Evolutionary conservation across 2,113 vertebrate species (phyloP).

Genomic region (Zosterops hypoxanthus): DNA sequence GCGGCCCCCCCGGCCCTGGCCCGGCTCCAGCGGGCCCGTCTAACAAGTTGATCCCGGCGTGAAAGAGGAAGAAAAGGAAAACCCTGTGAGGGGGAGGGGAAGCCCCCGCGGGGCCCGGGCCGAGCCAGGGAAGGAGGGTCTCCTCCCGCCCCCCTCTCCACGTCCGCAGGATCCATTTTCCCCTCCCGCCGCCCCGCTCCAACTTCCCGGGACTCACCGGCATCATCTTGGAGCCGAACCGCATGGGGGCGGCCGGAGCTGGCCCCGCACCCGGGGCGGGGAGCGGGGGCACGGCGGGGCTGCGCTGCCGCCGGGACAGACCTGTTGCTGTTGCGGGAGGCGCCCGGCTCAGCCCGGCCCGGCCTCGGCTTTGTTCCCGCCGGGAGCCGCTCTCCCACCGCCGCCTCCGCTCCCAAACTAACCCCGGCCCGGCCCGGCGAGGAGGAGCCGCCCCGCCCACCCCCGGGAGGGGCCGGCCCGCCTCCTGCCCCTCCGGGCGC

Average conservation of each 20-base stretch:
- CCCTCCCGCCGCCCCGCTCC: neutral
- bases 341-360: no score
- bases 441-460: conserved; percentile 6
- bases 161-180: neutral
- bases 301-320: neutral
- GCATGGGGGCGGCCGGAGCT: conserved; percentile 77
- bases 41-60: neutral
- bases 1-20: neutral
- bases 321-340: conserved; percentile 32
- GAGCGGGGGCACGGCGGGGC: neutral
- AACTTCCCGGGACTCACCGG: conserved; percentile 82
- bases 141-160: neutral
- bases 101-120: neutral
- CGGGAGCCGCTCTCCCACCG: neutral
- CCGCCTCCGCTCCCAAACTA: neutral
- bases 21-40: neutral
- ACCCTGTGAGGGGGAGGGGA: neutral
- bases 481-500: neutral
- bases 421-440: neutral
- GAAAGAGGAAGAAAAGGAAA: neutral
- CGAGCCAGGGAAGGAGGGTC: neutral
- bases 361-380: conserved; percentile 10
- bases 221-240: conserved; percentile 94
- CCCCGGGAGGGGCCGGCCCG: neutral
- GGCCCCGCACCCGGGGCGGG: neutral